Percentiles rank a stretch among this genome's conserved stretches.
Evolutionary conservation across 2,888 invertebrate species (phyloP).

Genomic region (Pseudococcus viburni): DNA sequence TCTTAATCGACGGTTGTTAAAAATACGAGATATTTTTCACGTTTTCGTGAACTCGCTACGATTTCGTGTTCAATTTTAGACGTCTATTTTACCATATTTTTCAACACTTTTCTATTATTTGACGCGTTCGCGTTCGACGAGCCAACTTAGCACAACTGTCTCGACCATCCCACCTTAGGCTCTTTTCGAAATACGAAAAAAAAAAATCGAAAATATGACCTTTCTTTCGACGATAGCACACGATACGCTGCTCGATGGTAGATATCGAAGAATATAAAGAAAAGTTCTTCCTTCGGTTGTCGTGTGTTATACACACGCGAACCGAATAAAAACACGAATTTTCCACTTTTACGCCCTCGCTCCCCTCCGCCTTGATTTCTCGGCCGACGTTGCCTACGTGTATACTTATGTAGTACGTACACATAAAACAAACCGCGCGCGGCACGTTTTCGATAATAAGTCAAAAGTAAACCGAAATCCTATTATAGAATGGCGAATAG

Average conservation of each 20-base stretch:
- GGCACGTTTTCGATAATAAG: conserved; percentile 50
- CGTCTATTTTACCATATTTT: too few species aligned
- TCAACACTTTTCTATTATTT: too few species aligned
- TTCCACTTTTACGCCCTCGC: neutral
- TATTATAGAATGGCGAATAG: conserved; percentile 37
- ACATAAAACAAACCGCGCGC: conserved; percentile 21
- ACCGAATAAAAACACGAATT: conserved; percentile 17
- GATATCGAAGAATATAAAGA: neutral
- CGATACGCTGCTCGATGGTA: neutral
- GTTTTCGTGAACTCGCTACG: too few species aligned
- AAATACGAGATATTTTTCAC: too few species aligned
- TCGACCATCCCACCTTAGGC: too few species aligned
- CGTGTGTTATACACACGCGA: neutral
- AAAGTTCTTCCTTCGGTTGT: neutral
- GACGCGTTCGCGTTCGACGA: too few species aligned
- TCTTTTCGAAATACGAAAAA: too few species aligned
- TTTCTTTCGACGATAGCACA: neutral
- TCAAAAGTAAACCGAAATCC: conserved; percentile 47
- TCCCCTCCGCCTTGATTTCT: neutral
- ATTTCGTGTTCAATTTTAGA: too few species aligned
- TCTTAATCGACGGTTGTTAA: neutral
- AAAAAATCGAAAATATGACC: neutral
- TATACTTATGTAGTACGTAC: too few species aligned
- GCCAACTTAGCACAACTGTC: too few species aligned
- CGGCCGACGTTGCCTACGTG: too few species aligned